Evolutionary conservation across 1,140 invertebrate genomes (phyloP).

Genomic region (Bombus superbus): DNA sequence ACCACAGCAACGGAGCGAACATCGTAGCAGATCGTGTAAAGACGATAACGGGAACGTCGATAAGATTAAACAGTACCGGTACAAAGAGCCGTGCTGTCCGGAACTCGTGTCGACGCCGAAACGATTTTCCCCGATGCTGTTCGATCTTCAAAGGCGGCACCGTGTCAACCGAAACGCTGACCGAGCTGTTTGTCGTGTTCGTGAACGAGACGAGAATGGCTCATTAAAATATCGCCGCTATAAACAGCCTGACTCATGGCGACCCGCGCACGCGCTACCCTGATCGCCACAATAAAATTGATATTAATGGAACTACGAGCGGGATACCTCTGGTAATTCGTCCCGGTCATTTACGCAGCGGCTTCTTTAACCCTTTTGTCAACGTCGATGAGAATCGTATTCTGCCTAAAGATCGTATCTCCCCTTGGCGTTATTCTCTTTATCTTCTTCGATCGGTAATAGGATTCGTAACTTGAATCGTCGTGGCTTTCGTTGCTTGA

Average conservation of each 20-base stretch:
- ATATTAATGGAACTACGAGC: slow-evolving; percentile 31
- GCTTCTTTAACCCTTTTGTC: not conserved
- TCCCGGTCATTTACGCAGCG: slow-evolving; percentile 2
- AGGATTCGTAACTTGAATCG: not conserved
- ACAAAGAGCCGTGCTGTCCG: slow-evolving; percentile 32
- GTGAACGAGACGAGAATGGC: not conserved
- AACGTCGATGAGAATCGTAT: not conserved
- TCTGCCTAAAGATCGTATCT: not conserved
- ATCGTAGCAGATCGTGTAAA: slow-evolving; percentile 45
- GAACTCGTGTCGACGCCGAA: not conserved
- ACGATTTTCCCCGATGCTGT: slow-evolving; percentile 25
- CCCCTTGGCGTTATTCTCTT: not conserved
- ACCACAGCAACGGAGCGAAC: not conserved
- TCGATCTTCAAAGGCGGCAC: slow-evolving; percentile 43
- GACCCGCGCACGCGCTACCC: not conserved
- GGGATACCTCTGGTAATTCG: slow-evolving; percentile 18
- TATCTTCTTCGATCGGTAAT: not conserved
- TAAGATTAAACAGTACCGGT: slow-evolving; percentile 48
- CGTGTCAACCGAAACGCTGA: not conserved
- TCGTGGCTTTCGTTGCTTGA: not conserved
- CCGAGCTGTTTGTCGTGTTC: not conserved
- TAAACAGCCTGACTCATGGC: not conserved
- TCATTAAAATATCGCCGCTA: slow-evolving; percentile 31
- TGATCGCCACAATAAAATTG: slow-evolving; percentile 36
- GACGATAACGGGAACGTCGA: slow-evolving; percentile 39